Evolutionary conservation across 2,113 vertebrate genomes (phyloP), one percentile per base, ranked within the genome.

Genomic region (Bubo scandiacus): DNA sequence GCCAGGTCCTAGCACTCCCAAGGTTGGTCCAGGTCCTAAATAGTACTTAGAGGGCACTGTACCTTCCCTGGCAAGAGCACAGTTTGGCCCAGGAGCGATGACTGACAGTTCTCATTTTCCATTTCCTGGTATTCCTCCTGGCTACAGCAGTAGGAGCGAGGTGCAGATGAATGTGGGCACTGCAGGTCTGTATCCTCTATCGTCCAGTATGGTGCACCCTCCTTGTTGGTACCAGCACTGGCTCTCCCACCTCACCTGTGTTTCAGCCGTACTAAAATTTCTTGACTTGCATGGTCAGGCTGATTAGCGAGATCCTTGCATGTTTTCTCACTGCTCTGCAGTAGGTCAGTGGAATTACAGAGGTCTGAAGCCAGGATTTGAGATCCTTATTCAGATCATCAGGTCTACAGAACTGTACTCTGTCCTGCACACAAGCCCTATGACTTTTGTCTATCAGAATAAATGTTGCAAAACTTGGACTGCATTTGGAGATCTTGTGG

Each of bases 241-340:
- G 7, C n/a, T 63, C 27, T 85, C 15, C 23, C 70, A 81, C 51
- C 59, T 78, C 59, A 34, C 51, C 65, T 54, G 16, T 12, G 22
- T 71, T 73, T 66, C 88, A 78, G 29, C 40, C 36, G 34, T 12
- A 23, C 10, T 15, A 17, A 58, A 12, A 21, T 52, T 71, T 62
- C 38, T 29, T 51, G 29, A 21, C 51, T 71, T 42, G 27, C 49
- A 16, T 1, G 15, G 42, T 55, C 51, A 36, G 20, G 21, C 40
- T 52, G 54, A 20, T 47, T 29, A 29, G 8, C 1, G 1, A 66
- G 40, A 19, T 40, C 59, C 8, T 77, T n/a, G 8, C 68, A 27
- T 0, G 0, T 12, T 43, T 92, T 68, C 72, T 86, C 20, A 34
- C 15, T 4, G 0, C 30, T 83, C 34, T 3, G 5, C 18, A 51